Evolutionary conservation across 2,797 vertebrate genomes (phyloP), one percentile per base, ranked within the genome.

Genomic region (Trachurus trachurus): DNA sequence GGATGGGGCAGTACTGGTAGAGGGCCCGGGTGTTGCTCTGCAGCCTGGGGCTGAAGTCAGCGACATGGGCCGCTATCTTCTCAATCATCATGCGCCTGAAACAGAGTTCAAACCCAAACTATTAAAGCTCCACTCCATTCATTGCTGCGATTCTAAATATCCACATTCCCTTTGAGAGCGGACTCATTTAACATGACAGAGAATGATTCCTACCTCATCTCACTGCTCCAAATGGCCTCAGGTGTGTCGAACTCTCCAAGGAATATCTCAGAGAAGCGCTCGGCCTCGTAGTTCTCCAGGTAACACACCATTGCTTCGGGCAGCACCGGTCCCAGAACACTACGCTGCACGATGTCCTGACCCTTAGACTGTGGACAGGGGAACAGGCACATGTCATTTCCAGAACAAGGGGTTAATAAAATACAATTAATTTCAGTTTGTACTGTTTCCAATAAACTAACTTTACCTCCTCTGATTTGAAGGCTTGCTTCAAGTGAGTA

Each of bases 241-340:
- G 98, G 98, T 16, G 98, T 99, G 80, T 99, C 98, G 88, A 99
- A 99, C 86, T 99, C 98, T 88, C 98, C 98, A 5, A 99, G 95
- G 91, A 99, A 99, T 85, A 99, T 99, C 93, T 99, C 98, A 0
- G 98, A 99, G 94, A 99, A 99, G 74, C 97, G 97, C 74, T 99
- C 98, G 6, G 98, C 94, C 73, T 99, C 98, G 37, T 99, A 99
- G 89, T 99, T 99, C 94, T 99, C 98, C 86, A 99, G 94, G 73
- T 99, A 99, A 93, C 98, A 99, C 84, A 99, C 98, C 98, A 99
- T 99, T 73, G 98, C 98, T 93, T 99, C 98, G 29, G 98, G 98
- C 72, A 99, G 91, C 83, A 97, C 96, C 0, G 98, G 96, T 29
- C 98, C 98, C 85, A 99, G 94, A 82, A 99, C 95, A 82, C 98